These are phyloP conservation scores for human (Homo sapiens) DNA, from an alignment of 2,113 vertebrate genomes.

Conservation along the genomic window DNA sequence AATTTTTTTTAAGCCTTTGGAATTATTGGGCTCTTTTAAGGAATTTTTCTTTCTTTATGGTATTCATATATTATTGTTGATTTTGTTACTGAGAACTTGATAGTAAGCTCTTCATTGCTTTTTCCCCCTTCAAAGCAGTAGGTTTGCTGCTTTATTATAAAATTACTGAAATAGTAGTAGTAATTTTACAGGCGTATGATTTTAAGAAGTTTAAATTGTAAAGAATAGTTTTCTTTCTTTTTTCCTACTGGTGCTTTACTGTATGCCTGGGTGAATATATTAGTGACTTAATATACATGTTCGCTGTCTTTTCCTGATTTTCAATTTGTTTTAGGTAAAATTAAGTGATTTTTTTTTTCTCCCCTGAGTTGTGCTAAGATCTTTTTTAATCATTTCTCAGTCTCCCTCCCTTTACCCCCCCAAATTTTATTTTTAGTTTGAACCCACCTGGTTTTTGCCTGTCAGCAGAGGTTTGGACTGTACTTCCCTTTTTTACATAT, in stretches of 20 bases:
- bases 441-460: neutral
- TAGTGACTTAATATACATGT: neutral
- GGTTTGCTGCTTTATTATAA: neutral
- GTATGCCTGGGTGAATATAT: neutral
- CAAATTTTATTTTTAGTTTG: neutral
- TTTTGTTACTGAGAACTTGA: slow-evolving; percentile 4
- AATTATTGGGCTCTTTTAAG: neutral
- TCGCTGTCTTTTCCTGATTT: neutral
- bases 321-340: neutral
- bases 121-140: neutral
- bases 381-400: neutral
- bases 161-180: neutral
- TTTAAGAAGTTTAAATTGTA: neutral
- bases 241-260: neutral
- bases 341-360: neutral
- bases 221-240: neutral
- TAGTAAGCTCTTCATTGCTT: neutral
- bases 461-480: neutral
- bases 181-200: neutral
- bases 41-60: neutral
- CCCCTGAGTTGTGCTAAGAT: neutral
- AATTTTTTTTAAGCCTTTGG: neutral
- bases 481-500: neutral
- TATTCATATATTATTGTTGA: neutral
- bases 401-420: neutral